A percentile compares a stretch with the other conserved stretches of the same genome.
These are phyloP conservation scores for Battus philenor DNA, from an alignment of 1,140 invertebrate species.

Conservation along the genomic window DNA sequence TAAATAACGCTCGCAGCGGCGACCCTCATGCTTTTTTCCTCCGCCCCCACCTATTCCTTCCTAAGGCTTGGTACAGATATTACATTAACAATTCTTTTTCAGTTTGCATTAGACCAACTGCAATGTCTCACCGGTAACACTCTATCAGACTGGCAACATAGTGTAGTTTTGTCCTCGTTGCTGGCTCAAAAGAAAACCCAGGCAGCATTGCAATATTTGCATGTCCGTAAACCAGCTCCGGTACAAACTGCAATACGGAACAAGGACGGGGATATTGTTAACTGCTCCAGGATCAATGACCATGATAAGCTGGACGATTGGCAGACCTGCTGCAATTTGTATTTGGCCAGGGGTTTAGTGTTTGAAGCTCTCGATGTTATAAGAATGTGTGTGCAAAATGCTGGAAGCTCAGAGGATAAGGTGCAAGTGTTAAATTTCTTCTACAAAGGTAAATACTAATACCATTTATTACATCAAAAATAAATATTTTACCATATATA, in stretches of 20 bases:
- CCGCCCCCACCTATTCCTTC: no score
- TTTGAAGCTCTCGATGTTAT: constrained; percentile 65
- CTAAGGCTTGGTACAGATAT: no score
- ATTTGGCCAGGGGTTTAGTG: constrained; percentile 58
- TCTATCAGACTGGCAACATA: constrained; percentile 72
- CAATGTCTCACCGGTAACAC: constrained; percentile 60
- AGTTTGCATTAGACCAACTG: constrained; percentile 76
- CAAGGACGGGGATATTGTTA: constrained; percentile 16
- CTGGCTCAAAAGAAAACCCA: constrained; percentile 63
- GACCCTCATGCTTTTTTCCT: no score
- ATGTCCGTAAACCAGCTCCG: constrained; percentile 40
- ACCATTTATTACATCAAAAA: no score
- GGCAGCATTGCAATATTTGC: constrained; percentile 40
- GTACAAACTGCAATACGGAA: constrained; percentile 29
- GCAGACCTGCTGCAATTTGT: constrained; percentile 62
- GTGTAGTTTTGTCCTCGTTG: constrained; percentile 59
- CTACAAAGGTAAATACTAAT: constrained; percentile 68
- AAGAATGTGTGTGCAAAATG: constrained; percentile 48
- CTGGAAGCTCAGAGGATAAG: constrained; percentile 33
- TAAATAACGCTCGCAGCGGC: no score
- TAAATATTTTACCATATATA: no score
- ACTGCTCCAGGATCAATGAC: constrained; percentile 25
- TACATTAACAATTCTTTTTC: no score
- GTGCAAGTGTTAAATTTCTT: constrained; percentile 53
- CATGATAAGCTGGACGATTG: constrained; percentile 62